phyloP scores from a whole-genome alignment of 2,888 invertebrate genomes.

The Philopedon plagiatum region DNA sequence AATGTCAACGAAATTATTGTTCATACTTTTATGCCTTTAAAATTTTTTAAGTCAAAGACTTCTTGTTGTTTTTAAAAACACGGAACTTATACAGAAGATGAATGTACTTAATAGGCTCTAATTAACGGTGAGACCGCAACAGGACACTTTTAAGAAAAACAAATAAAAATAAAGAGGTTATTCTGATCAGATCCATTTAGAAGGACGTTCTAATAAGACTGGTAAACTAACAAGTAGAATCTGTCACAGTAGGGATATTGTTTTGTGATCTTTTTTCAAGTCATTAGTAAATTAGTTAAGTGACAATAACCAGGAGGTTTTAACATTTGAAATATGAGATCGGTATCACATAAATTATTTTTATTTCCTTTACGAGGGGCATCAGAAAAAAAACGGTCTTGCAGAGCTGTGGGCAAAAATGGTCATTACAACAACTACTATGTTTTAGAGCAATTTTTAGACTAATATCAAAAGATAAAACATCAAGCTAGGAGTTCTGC shows the following conservation, averaged over 20 bases:
- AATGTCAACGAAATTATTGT: no score
- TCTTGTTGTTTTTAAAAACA: neutral
- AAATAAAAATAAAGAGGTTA: conserved; percentile 43
- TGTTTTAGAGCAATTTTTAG: no score
- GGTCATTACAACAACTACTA: no score
- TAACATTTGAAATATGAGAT: neutral
- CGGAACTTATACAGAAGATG: neutral
- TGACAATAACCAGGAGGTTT: conserved; percentile 32
- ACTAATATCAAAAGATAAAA: no score
- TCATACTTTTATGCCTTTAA: no score
- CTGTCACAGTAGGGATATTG: conserved; percentile 47
- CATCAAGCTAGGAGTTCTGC: no score
- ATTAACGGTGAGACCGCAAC: conserved; percentile 33
- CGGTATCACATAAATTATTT: conserved; percentile 4
- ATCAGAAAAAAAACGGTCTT: no score
- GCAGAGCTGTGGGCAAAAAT: no score
- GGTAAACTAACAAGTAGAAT: conserved; percentile 27
- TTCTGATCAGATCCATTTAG: conserved; percentile 42
- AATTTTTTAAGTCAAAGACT: no score
- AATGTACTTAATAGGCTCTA: conserved; percentile 23
- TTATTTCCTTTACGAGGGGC: conserved; percentile 1
- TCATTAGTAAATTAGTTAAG: conserved; percentile 39
- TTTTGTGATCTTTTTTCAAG: conserved; percentile 32
- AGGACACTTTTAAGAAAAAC: conserved; percentile 44
- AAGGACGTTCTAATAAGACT: conserved; percentile 34